Evolutionary conservation across 2,113 vertebrate genomes (phyloP), one percentile per base, ranked within the genome.

Genomic region (Gallinago media): DNA sequence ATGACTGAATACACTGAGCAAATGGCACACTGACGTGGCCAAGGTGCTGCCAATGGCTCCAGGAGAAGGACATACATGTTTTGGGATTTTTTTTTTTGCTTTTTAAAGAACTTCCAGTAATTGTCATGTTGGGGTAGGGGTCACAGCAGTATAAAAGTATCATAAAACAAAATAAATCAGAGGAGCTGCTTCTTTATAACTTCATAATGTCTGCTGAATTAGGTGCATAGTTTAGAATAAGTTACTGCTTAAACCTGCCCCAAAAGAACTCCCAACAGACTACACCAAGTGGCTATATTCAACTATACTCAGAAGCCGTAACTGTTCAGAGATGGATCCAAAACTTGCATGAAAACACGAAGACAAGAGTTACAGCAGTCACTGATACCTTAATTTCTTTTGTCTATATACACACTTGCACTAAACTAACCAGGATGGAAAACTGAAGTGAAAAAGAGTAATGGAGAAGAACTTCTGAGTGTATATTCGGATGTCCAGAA

Each of bases 1-100:
- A 40, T 3, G 21, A 88, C 50, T 7, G 7, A 73, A 66, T 12
- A 80, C 4, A 16, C 22, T 67, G 16, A 66, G 21, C 18, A 92
- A 83, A 83, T 0, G 0, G n/a, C 62, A 85, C 42, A 68, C 16
- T 66, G 67, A 63, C 42, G 66, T 32, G 46, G 40, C 8, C 4
- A 66, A 81, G 27, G 25, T 14, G 29, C 13, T 68, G 19, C 15
- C 52, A 89, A 89, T 94, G 84, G 34, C n/a, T 79, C 25, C 49
- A 79, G 22, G 5, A 75, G 40, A 42, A 94, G 52, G 15, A 47
- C 6, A 0, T 16, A 15, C 6, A 5, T 4, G 6, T 59, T 79
- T 73, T 36, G 12, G 21, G 18, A 8, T 23, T 63, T 16, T 0
- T 63, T 16, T 0, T 55, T 74, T 56, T 66, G 17, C 5, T 32